Percentiles rank a stretch among this genome's conserved stretches.
These are phyloP conservation scores for Drosophila meridionalis DNA, from an alignment of 2,888 invertebrate species.

Conservation along the genomic window DNA sequence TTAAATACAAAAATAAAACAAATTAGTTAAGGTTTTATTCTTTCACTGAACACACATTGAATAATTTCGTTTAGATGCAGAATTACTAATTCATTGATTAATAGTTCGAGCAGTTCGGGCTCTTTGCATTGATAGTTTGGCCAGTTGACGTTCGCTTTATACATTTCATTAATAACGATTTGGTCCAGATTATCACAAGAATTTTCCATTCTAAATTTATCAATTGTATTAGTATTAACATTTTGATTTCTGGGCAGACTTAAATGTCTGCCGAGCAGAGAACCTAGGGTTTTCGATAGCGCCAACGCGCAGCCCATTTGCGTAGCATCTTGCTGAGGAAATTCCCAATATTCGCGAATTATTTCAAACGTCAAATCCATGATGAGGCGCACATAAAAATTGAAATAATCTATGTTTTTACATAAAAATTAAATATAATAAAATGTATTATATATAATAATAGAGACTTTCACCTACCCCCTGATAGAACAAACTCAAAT, in stretches of 20 bases:
- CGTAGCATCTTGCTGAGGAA: neutral
- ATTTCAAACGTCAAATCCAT: slow-evolving; percentile 1
- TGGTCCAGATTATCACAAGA: slow-evolving; percentile 89
- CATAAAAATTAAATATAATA: neutral
- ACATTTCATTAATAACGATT: slow-evolving; percentile 89
- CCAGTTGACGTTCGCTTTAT: slow-evolving; percentile 90
- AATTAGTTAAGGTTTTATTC: neutral
- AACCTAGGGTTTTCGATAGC: neutral
- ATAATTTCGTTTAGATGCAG: slow-evolving; percentile 85
- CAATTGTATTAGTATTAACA: neutral
- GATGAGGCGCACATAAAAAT: neutral
- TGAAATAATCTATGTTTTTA: neutral
- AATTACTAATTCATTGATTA: slow-evolving; percentile 87
- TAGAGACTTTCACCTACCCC: neutral
- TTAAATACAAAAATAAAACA: neutral
- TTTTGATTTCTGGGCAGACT: neutral
- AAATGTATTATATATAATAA: neutral
- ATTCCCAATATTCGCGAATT: slow-evolving; percentile 1
- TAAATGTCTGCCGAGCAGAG: neutral
- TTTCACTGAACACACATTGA: slow-evolving; percentile 14
- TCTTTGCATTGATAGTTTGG: slow-evolving; percentile 90
- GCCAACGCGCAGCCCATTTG: neutral
- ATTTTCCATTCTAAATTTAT: neutral
- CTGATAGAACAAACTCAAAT: neutral
- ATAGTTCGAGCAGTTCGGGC: slow-evolving; percentile 88